phyloP scores from a whole-genome alignment of 2,797 vertebrate species.

The Pogonophryne albipinna region DNA sequence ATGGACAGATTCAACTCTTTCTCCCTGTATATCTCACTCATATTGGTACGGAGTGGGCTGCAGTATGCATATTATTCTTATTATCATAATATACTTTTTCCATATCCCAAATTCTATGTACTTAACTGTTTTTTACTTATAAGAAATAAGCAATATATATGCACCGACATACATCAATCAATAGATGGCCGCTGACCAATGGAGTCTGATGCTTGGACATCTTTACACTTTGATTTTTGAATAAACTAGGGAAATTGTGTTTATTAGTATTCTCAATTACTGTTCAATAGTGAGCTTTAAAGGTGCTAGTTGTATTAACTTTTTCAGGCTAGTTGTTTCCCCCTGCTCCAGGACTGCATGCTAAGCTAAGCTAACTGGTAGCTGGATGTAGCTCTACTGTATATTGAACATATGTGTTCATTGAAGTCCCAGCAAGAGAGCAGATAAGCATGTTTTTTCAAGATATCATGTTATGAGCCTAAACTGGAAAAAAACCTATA shows the following conservation, averaged over 20 bases:
- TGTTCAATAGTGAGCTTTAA: background rate
- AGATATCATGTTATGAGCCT: no score
- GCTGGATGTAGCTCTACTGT: background rate
- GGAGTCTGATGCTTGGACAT: conserved; percentile 16
- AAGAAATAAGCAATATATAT: background rate
- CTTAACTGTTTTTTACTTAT: background rate
- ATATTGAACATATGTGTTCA: background rate
- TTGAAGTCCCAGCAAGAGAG: background rate
- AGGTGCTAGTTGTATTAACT: background rate
- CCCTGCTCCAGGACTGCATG: background rate
- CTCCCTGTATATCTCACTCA: background rate
- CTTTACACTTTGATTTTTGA: background rate
- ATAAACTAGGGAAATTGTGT: background rate
- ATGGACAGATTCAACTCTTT: conserved; percentile 1
- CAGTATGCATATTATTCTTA: background rate
- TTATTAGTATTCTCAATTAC: background rate
- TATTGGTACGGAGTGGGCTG: background rate
- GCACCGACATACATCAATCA: conserved; percentile 2
- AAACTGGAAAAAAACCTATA: no score
- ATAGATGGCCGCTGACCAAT: background rate
- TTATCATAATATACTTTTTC: background rate
- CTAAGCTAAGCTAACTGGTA: background rate
- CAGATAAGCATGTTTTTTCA: no score
- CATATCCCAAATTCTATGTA: background rate
- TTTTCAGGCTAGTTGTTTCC: background rate